Base-by-base conservation (phyloP, 2,888 invertebrate genomes). In the Frankliniella fusca region DNA sequence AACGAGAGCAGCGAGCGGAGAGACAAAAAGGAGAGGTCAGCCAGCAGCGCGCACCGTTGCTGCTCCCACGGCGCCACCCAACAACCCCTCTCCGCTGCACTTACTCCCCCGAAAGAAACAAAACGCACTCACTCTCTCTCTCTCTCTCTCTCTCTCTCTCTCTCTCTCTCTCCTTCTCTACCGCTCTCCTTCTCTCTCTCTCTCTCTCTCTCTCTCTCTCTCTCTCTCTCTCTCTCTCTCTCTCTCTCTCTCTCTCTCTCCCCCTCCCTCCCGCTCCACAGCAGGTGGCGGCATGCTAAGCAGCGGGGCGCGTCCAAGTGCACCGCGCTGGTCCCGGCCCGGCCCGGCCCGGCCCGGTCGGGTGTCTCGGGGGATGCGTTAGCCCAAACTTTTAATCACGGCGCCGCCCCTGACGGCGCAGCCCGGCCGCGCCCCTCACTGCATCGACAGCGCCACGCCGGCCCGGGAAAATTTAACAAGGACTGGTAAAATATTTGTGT, bases 311-410 rank as follows among this genome's bases (percentile, higher is more conserved):
- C 38, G 38, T 38, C 38, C 38, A 38, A 38, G 38, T 38, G 38
- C 38, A 38, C 38, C 38, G 61, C 61, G 61, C 61, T 18, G 61
- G 12, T 2, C 38, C 61, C 61, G 61, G 12, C 3, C 38, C 61
- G 61, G 18, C 5, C 54, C 54, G 61, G 61, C n/a, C 38, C 5
- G 38, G 38, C 38, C 38, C 5, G 38, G 38, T 38, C 38, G 38
- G 38, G 61, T 23, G 70, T 76, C 70, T 76, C 70, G 70, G 27
- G 70, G 70, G 70, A 76, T 76, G 70, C 70, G 70, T 76, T 76
- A 76, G 23, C 27, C 70, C 23, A 76, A 76, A 76, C 70, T 76
- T 76, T 76, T 76, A 76, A 76, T 76, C 70, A 76, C 70, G 61
- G 61, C 61, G 61, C 61, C 15, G 10, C 61, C 61, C 38, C 38